phyloP scores from a whole-genome alignment of 2,797 vertebrate genomes.

The Discoglossus pictus region DNA sequence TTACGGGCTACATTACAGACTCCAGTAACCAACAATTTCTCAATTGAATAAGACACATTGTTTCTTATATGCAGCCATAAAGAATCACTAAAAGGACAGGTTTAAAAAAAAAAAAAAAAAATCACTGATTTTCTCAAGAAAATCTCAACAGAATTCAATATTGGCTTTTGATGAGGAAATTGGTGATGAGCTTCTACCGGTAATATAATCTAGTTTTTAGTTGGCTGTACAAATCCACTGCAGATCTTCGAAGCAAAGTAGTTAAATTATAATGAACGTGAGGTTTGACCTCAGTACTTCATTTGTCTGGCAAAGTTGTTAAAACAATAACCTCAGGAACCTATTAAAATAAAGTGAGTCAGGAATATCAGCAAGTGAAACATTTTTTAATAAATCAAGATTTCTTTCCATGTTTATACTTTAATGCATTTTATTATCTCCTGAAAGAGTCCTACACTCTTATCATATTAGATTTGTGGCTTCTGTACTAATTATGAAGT shows the following conservation, averaged over 20 bases:
- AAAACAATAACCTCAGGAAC: slow-evolving; percentile 28
- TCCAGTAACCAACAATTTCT: no score
- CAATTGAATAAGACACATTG: no score
- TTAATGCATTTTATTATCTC: slow-evolving; percentile 37
- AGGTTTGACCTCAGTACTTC: not conserved
- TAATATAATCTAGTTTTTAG: no score
- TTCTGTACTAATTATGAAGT: slow-evolving; percentile 37
- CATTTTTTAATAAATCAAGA: slow-evolving; percentile 33
- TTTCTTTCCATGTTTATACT: slow-evolving; percentile 33
- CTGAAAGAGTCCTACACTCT: slow-evolving; percentile 31
- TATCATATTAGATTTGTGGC: slow-evolving; percentile 37
- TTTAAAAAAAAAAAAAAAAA: no score
- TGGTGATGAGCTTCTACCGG: no score
- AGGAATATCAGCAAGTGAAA: slow-evolving; percentile 15
- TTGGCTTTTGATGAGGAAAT: no score
- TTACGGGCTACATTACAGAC: no score
- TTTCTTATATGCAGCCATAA: no score
- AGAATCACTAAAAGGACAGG: no score
- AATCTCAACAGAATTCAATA: no score
- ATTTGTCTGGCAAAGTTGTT: slow-evolving; percentile 17
- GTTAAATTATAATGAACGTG: slow-evolving; percentile 19
- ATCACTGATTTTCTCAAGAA: no score
- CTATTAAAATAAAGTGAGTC: slow-evolving; percentile 11
- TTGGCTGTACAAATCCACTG: not conserved
- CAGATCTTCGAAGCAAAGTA: not conserved